Conservation (phyloP, 2,797 vertebrate species). For the Amblyraja radiata region DNA sequence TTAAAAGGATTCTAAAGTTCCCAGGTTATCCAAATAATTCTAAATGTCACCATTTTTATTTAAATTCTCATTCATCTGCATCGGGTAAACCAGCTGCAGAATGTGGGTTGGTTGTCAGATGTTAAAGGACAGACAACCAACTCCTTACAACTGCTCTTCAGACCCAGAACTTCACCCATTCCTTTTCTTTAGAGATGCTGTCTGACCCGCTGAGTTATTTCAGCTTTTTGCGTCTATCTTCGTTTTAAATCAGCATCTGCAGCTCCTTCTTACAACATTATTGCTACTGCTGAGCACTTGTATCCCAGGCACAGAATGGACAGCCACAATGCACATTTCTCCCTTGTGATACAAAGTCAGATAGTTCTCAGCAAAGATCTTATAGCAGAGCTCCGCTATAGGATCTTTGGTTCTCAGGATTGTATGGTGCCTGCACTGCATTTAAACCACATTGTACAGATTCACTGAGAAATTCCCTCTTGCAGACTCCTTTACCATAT, state of each 20-base stretch:
- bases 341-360: background rate
- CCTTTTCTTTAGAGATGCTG: too few species aligned
- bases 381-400: too few species aligned
- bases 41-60: too few species aligned
- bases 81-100: background rate
- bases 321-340: background rate
- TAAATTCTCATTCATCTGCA: background rate
- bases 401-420: background rate
- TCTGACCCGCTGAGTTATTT: too few species aligned
- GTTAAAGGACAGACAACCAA: too few species aligned
- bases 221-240: too few species aligned
- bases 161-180: too few species aligned
- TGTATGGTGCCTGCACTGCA: background rate
- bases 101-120: background rate
- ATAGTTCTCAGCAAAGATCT: background rate
- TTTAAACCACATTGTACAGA: background rate
- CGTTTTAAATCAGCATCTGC: too few species aligned
- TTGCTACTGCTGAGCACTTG: background rate
- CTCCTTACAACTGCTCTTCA: too few species aligned
- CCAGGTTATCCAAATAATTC: too few species aligned
- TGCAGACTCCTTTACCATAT: background rate
- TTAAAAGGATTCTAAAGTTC: too few species aligned
- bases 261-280: too few species aligned
- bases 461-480: background rate
- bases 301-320: background rate